Conservation (phyloP, 2,797 vertebrate species). For the Alosa sapidissima region DNA sequence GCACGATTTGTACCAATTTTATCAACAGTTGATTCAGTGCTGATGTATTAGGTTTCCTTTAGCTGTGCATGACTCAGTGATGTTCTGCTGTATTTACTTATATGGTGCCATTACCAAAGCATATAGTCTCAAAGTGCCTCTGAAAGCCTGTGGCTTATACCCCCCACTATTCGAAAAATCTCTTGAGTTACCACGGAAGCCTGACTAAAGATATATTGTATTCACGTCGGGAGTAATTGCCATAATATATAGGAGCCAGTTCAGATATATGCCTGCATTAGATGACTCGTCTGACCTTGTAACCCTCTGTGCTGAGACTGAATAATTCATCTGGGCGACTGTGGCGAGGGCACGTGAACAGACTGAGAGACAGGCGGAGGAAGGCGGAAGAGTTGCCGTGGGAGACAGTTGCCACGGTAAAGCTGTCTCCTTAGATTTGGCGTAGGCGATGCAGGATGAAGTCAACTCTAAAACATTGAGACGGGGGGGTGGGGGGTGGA, state of each 20-base stretch:
- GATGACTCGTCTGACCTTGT: constrained; percentile 7
- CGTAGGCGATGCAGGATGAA: not conserved
- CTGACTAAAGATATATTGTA: not conserved
- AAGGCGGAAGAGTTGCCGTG: not conserved
- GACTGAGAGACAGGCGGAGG: not conserved
- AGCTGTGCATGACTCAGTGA: not conserved
- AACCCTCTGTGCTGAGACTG: not conserved
- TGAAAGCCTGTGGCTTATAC: not conserved
- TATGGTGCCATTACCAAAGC: not conserved
- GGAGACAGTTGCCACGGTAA: constrained; percentile 10
- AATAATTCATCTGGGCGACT: not conserved
- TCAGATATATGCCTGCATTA: not conserved
- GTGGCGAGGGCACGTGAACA: not conserved
- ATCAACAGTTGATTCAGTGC: not conserved
- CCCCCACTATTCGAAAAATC: not conserved
- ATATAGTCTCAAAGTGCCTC: not conserved
- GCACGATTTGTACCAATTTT: not conserved
- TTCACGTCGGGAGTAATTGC: not conserved
- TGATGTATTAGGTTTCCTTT: not conserved
- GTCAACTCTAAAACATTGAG: not conserved
- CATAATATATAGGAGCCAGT: not conserved
- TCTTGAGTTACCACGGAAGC: not conserved
- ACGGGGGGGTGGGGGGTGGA: constrained; percentile 21
- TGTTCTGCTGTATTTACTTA: not conserved
- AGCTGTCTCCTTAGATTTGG: not conserved